Evolutionary conservation across 2,113 vertebrate species (phyloP).

Genomic region (Myiozetetes cayanensis): DNA sequence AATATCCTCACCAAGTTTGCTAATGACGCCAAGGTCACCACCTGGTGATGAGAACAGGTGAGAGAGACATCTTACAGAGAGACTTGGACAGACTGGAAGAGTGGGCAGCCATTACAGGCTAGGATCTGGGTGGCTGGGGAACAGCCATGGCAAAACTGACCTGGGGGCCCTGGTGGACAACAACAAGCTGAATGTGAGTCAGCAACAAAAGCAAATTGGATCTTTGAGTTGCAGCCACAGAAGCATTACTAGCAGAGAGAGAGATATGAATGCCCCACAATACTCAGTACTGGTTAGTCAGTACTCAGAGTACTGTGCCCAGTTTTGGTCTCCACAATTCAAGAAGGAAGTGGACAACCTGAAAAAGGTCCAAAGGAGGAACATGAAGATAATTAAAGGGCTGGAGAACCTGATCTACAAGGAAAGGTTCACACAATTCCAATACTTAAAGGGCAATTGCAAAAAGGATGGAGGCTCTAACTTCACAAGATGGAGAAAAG

Average conservation of each 20-base stretch:
- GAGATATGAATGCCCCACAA: not conserved
- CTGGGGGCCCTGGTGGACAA: not conserved
- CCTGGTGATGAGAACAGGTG: rapidly evolving
- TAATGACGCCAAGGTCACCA: rapidly evolving
- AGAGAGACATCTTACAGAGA: not conserved
- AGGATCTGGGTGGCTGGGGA: not conserved
- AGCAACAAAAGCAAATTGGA: not conserved
- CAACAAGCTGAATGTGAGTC: not conserved
- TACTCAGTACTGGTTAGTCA: not conserved
- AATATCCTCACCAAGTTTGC: not conserved
- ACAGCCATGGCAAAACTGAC: not conserved
- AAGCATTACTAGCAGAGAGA: not conserved
- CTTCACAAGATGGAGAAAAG: not conserved
- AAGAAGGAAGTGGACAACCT: not conserved
- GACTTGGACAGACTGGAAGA: not conserved
- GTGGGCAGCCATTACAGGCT: not conserved
- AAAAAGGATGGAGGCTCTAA: not conserved
- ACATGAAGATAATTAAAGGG: not conserved
- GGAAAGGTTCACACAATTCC: not conserved
- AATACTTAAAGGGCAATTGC: not conserved
- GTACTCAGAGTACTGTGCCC: no score
- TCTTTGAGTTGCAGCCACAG: not conserved
- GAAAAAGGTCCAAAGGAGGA: not conserved
- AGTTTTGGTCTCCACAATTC: not conserved
- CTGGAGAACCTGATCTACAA: not conserved